Evolutionary conservation across 2,888 invertebrate genomes (phyloP).

Genomic region (Ashinkailepas kermadecensis): DNA sequence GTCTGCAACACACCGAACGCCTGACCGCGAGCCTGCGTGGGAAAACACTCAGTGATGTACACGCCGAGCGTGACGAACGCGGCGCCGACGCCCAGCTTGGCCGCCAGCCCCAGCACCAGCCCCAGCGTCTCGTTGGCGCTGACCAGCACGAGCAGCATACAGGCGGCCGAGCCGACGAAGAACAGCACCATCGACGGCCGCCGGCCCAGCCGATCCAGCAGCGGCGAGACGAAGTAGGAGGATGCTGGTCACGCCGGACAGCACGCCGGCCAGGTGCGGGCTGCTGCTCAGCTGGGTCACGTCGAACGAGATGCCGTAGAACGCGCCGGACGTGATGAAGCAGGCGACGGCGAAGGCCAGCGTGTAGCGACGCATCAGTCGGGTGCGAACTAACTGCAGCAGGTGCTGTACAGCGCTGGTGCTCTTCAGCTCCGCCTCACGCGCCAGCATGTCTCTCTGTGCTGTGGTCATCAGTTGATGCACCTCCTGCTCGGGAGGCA

Average conservation of each 20-base stretch:
- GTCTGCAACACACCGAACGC: constrained; percentile 2
- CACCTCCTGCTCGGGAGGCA: not conserved
- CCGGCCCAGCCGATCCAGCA: constrained; percentile 43
- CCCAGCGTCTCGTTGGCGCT: constrained; percentile 34
- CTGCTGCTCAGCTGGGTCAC: constrained; percentile 44
- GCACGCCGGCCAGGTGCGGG: constrained; percentile 46
- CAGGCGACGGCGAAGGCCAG: not conserved
- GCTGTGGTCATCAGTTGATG: not conserved
- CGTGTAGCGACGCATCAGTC: not conserved
- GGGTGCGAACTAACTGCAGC: not conserved
- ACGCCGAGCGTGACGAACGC: constrained; percentile 46
- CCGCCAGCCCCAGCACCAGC: constrained; percentile 38
- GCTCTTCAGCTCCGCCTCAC: not conserved
- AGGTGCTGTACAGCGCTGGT: not conserved
- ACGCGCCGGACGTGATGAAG: constrained; percentile 41
- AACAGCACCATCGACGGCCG: constrained; percentile 43
- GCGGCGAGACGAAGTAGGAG: constrained; percentile 42
- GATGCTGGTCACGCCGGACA: constrained; percentile 45
- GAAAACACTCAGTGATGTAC: constrained; percentile 38
- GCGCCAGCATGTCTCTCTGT: not conserved
- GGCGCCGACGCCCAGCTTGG: constrained; percentile 44
- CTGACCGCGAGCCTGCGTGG: constrained; percentile 44
- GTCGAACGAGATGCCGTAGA: constrained; percentile 44
- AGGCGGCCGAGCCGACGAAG: constrained; percentile 42
- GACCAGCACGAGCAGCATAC: constrained; percentile 43